Evolutionary conservation across 2,113 vertebrate genomes (phyloP).

Genomic region (Cynoglossus semilaevis): DNA sequence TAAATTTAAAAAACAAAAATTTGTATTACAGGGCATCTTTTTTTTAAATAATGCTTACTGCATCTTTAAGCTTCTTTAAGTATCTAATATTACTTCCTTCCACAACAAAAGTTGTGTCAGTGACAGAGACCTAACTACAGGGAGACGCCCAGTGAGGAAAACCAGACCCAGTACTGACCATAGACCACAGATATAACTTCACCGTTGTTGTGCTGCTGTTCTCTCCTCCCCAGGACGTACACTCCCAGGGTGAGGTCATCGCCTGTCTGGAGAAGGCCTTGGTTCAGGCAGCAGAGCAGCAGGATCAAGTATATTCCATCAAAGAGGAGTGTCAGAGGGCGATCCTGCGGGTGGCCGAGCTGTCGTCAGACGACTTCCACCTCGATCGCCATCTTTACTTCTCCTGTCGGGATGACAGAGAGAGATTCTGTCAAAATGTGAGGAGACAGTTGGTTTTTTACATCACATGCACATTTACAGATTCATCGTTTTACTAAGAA

Average conservation of each 20-base stretch:
- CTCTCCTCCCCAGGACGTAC: conserved; percentile 79
- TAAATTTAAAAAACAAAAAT: too few relatives aligned
- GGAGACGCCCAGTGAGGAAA: too few relatives aligned
- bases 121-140: too few relatives aligned
- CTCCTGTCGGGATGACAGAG: conserved; percentile 91
- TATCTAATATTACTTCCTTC: too few relatives aligned
- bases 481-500: too few relatives aligned
- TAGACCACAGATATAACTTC: too few relatives aligned
- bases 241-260: conserved; percentile 95
- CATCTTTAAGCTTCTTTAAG: too few relatives aligned
- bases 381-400: conserved; percentile 94
- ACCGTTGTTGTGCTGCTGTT: not conserved
- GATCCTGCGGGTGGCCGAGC: conserved; percentile 93
- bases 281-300: conserved; percentile 84
- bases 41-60: too few relatives aligned
- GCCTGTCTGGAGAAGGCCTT: conserved; percentile 91
- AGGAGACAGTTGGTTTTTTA: conserved; percentile 31
- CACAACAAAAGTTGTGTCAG: too few relatives aligned
- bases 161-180: too few relatives aligned
- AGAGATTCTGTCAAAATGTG: conserved; percentile 94
- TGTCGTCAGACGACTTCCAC: conserved; percentile 94
- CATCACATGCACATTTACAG: not conserved
- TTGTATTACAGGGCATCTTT: too few relatives aligned
- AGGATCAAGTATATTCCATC: conserved; percentile 69
- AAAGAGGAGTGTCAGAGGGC: conserved; percentile 90